These are phyloP conservation scores for Pedionomus torquatus DNA, from an alignment of 2,113 vertebrate genomes.

Conservation along the genomic window DNA sequence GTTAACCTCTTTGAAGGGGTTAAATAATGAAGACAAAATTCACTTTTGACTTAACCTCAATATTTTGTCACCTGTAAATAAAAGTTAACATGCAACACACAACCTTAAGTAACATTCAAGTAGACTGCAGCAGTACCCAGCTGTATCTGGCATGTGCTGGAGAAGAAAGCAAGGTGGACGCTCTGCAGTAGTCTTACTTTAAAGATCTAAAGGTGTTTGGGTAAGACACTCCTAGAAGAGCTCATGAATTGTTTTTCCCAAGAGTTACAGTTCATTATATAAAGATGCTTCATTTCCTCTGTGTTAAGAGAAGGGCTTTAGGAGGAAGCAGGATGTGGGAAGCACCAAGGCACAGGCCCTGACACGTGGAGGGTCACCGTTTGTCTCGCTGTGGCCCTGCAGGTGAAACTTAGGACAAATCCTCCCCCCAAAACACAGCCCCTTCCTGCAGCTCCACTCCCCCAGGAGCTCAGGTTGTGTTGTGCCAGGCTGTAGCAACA, in stretches of 20 bases:
- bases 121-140: neutral
- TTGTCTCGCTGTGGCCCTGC: neutral
- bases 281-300: neutral
- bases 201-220: neutral
- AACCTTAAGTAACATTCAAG: neutral
- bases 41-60: neutral
- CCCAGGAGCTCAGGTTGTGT: fast-evolving
- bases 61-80: neutral
- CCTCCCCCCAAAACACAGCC: neutral
- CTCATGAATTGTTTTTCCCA: neutral
- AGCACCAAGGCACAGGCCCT: fast-evolving
- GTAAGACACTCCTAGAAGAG: neutral
- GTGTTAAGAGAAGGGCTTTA: neutral
- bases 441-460: neutral
- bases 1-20: neutral
- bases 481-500: neutral
- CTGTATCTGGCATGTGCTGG: neutral
- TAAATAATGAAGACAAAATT: neutral
- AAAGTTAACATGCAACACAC: neutral
- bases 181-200: neutral
- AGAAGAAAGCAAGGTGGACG: neutral
- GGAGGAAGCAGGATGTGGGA: fast-evolving
- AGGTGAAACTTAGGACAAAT: no score
- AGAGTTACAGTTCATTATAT: neutral
- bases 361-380: neutral